These are phyloP conservation scores for Thymelicus sylvestris DNA, from an alignment of 2,888 invertebrate genomes.

Conservation along the genomic window DNA sequence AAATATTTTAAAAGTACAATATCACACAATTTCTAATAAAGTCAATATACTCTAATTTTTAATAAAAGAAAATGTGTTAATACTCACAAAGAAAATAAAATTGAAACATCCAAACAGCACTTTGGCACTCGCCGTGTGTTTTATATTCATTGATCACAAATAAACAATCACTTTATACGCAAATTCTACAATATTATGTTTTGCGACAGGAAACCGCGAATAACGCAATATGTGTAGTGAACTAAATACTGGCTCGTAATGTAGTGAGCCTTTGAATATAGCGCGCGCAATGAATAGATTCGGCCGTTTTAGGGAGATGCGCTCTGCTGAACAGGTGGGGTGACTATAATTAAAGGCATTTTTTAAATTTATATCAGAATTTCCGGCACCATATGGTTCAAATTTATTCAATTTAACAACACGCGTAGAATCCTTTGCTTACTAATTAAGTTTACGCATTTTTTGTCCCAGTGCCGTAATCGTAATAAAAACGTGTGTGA, in stretches of 20 bases:
- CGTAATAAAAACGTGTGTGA: background rate
- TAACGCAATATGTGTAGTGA: conserved; percentile 46
- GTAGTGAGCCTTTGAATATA: conserved; percentile 68
- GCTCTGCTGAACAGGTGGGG: conserved; percentile 83
- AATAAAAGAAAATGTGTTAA: background rate
- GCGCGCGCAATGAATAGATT: conserved; percentile 69
- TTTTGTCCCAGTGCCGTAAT: background rate
- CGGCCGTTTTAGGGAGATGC: conserved; percentile 82
- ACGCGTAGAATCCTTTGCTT: conserved; percentile 2
- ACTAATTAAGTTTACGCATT: background rate
- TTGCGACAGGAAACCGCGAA: conserved; percentile 40
- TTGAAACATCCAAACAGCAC: conserved; percentile 88
- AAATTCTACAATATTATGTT: conserved; percentile 22
- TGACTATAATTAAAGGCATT: conserved; percentile 83
- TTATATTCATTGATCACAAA: conserved; percentile 60
- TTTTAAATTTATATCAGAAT: conserved; percentile 76
- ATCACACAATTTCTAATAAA: too few species aligned
- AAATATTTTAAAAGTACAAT: too few species aligned
- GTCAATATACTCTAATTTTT: too few species aligned
- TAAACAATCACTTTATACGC: conserved; percentile 39
- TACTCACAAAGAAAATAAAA: conserved; percentile 87
- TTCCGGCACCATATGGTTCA: conserved; percentile 42
- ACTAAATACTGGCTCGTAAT: conserved; percentile 50
- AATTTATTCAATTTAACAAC: conserved; percentile 21
- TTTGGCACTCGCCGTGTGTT: conserved; percentile 84